phyloP scores from a whole-genome alignment of 2,113 vertebrate species.

The Callithrix jacchus region DNA sequence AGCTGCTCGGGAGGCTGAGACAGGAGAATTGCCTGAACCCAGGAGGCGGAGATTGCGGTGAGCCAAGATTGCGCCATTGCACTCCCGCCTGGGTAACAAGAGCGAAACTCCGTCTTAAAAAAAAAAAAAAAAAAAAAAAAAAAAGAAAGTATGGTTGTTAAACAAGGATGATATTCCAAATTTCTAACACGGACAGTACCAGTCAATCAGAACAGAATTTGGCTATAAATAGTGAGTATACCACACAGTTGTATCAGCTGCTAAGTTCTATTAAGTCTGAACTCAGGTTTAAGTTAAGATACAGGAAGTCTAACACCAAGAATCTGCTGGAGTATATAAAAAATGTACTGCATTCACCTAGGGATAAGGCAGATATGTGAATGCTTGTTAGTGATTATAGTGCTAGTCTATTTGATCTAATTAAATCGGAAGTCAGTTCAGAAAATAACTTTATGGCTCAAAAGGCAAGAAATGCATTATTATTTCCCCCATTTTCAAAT shows the following conservation, averaged over 20 bases:
- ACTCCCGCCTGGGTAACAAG: no score
- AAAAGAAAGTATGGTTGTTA: background rate
- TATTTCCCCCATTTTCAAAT: slow-evolving; percentile 44
- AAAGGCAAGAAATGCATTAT: background rate
- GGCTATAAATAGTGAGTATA: background rate
- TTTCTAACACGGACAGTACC: background rate
- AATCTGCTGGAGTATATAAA: background rate
- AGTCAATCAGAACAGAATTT: slow-evolving; percentile 3
- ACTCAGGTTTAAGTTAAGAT: background rate
- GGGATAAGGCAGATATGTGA: background rate
- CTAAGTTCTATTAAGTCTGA: slow-evolving; percentile 7
- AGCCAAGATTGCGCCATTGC: no score
- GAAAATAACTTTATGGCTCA: slow-evolving; percentile 36
- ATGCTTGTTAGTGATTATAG: background rate
- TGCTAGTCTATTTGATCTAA: background rate
- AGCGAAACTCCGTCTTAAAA: no score
- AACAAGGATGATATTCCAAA: background rate
- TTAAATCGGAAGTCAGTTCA: slow-evolving; percentile 45
- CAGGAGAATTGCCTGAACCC: no score
- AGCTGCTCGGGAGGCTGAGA: no score
- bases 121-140: no score
- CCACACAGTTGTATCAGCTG: background rate
- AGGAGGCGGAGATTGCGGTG: no score
- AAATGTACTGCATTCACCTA: background rate
- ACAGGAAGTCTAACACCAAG: background rate